These are phyloP conservation scores for Poliocrania exsul DNA, from an alignment of 2,797 vertebrate species.

Conservation along the genomic window DNA sequence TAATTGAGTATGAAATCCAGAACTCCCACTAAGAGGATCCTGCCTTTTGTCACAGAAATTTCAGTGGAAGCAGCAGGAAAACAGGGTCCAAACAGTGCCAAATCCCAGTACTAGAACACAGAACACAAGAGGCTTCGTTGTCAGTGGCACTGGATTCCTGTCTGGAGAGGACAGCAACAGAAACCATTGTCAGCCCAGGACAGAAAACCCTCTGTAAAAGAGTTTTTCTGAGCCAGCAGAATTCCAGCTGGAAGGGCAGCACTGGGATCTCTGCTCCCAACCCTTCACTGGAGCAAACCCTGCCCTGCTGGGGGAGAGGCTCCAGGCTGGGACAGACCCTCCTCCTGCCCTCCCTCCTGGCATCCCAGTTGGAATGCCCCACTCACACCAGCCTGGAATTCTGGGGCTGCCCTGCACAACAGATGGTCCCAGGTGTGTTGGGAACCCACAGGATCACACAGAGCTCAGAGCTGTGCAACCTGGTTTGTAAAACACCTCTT, in stretches of 20 bases:
- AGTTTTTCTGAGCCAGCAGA: not conserved
- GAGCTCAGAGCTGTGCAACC: not conserved
- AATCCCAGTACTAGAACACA: not conserved
- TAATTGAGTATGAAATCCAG: not conserved
- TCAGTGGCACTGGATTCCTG: not conserved
- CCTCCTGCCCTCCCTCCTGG: no score
- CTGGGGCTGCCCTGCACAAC: not conserved
- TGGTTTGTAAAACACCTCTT: not conserved
- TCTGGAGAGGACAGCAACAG: not conserved
- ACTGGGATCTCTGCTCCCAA: not conserved
- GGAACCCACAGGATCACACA: not conserved
- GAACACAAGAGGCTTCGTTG: constrained; percentile 34
- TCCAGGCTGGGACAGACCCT: not conserved
- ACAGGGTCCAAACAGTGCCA: not conserved
- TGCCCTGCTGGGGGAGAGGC: not conserved
- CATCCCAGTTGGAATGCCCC: not conserved
- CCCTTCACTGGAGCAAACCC: not conserved
- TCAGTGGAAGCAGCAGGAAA: constrained; percentile 2
- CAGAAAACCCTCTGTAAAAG: not conserved
- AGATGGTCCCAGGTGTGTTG: not conserved
- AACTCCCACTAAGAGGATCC: not conserved
- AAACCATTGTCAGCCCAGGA: not conserved
- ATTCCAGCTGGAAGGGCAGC: not conserved
- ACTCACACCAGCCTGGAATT: not conserved
- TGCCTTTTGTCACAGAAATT: not conserved